phyloP scores from a whole-genome alignment of 2,888 invertebrate genomes.

The Polydrusus cervinus region DNA sequence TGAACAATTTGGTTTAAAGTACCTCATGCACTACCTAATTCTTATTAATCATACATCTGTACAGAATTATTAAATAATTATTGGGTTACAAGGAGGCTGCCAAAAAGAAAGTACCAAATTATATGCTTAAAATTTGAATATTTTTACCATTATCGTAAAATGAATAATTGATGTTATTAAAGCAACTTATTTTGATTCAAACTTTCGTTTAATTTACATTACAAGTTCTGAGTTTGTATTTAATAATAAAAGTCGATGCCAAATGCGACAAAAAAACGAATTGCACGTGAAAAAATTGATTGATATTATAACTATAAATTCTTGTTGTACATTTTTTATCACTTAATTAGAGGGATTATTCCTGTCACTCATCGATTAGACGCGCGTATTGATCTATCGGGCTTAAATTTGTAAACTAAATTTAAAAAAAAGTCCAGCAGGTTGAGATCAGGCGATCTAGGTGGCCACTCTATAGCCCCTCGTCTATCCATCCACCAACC shows the following conservation, averaged over 20 bases:
- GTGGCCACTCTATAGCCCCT: no score
- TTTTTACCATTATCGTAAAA: slow-evolving; percentile 1
- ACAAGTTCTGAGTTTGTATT: neutral
- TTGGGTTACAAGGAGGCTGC: neutral
- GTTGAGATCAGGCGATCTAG: no score
- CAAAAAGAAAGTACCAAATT: slow-evolving; percentile 12
- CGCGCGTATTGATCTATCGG: no score
- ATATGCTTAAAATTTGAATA: slow-evolving; percentile 11
- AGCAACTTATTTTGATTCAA: neutral
- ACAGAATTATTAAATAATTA: neutral
- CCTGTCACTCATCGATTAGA: no score
- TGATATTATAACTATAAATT: no score
- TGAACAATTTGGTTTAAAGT: neutral
- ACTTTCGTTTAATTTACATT: slow-evolving; percentile 3
- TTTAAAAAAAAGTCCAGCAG: no score
- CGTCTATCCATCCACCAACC: no score
- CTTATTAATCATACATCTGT: neutral
- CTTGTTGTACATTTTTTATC: no score
- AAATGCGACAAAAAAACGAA: no score
- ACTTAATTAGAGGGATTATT: no score
- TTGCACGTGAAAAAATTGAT: no score
- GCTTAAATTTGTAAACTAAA: no score
- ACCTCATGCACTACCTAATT: neutral
- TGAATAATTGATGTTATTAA: slow-evolving; percentile 5
- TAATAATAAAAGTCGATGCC: neutral